Evolutionary conservation across 1,140 invertebrate species (phyloP).

Genomic region (Centruroides vittatus): DNA sequence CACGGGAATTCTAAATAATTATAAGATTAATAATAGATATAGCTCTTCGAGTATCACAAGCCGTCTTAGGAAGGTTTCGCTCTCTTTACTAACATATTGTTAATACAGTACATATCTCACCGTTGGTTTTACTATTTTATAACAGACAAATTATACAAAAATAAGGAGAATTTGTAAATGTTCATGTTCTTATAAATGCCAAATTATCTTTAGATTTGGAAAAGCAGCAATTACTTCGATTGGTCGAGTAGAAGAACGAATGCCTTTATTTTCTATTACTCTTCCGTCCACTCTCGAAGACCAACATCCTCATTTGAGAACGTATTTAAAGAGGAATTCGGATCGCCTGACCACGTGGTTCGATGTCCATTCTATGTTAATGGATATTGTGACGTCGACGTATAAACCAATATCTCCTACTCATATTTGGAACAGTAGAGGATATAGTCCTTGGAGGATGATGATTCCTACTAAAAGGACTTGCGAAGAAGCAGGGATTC

Average conservation of each 20-base stretch:
- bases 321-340: conserved; percentile 28
- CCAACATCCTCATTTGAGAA: conserved; percentile 43
- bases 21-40: too few species aligned
- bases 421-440: background rate
- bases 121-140: too few species aligned
- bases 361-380: conserved; percentile 59
- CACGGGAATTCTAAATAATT: too few species aligned
- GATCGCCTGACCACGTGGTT: conserved; percentile 61
- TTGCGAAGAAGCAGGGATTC: conserved; percentile 28
- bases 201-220: too few species aligned
- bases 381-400: conserved; percentile 41
- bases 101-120: too few species aligned
- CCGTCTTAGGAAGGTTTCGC: too few species aligned
- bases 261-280: conserved; percentile 66
- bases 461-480: conserved; percentile 40
- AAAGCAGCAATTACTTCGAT: conserved; percentile 4
- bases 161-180: too few species aligned
- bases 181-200: too few species aligned
- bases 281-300: conserved; percentile 53
- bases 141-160: too few species aligned
- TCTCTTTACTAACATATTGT: too few species aligned
- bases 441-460: conserved; percentile 46
- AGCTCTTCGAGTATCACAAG: too few species aligned
- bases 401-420: conserved; percentile 29
- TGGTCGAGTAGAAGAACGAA: conserved; percentile 62